Percentiles rank a stretch among this genome's conserved stretches.
phyloP scores from a whole-genome alignment of 2,888 invertebrate species.

The Drosophila multiciliata region DNA sequence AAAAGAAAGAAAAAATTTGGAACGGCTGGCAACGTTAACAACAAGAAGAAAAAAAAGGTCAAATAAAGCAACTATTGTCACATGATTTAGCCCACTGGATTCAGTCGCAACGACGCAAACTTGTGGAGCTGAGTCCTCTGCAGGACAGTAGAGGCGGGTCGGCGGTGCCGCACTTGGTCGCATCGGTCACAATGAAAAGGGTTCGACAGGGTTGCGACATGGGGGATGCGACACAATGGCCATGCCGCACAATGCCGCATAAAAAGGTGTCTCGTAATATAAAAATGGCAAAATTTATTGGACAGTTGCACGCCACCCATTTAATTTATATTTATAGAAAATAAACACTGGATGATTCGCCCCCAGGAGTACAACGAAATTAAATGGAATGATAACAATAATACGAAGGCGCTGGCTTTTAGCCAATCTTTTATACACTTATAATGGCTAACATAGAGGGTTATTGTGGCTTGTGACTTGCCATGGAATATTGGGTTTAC shows the following conservation, averaged over 20 bases:
- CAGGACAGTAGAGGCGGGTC: constrained; percentile 6
- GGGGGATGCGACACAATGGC: constrained; percentile 64
- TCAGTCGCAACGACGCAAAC: constrained; percentile 28
- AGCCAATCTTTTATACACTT: constrained; percentile 16
- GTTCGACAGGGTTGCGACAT: constrained; percentile 69
- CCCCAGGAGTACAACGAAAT: constrained; percentile 23
- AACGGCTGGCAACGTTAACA: constrained; percentile 17
- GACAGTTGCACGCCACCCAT: constrained; percentile 82
- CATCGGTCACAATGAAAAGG: constrained; percentile 72
- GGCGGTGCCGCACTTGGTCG: constrained; percentile 4
- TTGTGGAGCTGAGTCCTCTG: constrained; percentile 20
- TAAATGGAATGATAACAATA: constrained; percentile 33
- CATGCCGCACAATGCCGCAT: constrained; percentile 56
- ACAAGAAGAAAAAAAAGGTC: constrained; percentile 25
- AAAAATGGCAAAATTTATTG: constrained; percentile 82
- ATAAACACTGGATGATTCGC: constrained; percentile 66
- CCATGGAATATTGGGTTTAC: neutral
- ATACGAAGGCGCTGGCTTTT: neutral
- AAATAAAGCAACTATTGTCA: constrained; percentile 76
- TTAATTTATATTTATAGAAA: constrained; percentile 81
- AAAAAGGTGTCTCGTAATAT: constrained; percentile 72
- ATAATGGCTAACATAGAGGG: neutral
- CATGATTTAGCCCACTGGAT: constrained; percentile 53
- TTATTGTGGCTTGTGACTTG: neutral
- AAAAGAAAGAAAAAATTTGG: constrained; percentile 4